Conservation (phyloP, 2,797 vertebrate genomes). For the Manis javanica region DNA sequence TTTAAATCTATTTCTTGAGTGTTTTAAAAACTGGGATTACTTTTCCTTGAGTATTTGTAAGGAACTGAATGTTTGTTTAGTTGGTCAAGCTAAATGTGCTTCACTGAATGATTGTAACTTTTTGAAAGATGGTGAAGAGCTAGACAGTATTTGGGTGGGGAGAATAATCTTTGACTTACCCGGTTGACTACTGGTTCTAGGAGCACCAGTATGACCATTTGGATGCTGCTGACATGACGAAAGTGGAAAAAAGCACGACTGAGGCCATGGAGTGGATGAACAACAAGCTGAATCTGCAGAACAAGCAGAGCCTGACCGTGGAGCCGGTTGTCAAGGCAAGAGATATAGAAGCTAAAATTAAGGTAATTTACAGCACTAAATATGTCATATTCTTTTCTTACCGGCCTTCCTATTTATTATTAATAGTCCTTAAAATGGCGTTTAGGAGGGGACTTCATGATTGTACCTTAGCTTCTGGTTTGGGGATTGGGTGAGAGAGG, state of each 20-base stretch:
- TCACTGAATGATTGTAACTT: background rate
- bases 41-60: background rate
- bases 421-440: background rate
- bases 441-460: background rate
- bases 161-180: background rate
- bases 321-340: constrained; percentile 93
- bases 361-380: constrained; percentile 87
- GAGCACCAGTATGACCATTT: constrained; percentile 96
- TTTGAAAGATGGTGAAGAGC: background rate
- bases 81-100: background rate
- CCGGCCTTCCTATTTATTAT: background rate
- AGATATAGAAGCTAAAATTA: constrained; percentile 94
- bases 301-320: constrained; percentile 92
- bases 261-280: constrained; percentile 98
- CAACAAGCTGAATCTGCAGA: constrained; percentile 96
- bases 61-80: background rate
- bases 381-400: background rate
- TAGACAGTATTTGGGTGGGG: background rate
- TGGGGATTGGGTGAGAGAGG: background rate
- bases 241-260: constrained; percentile 93
- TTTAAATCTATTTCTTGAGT: background rate
- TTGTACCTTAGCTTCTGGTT: background rate
- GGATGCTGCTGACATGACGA: constrained; percentile 92
- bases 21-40: background rate
- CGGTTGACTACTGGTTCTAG: constrained; percentile 80